Evolutionary conservation across 2,888 invertebrate genomes (phyloP).

Genomic region (Salpingus planirostris): DNA sequence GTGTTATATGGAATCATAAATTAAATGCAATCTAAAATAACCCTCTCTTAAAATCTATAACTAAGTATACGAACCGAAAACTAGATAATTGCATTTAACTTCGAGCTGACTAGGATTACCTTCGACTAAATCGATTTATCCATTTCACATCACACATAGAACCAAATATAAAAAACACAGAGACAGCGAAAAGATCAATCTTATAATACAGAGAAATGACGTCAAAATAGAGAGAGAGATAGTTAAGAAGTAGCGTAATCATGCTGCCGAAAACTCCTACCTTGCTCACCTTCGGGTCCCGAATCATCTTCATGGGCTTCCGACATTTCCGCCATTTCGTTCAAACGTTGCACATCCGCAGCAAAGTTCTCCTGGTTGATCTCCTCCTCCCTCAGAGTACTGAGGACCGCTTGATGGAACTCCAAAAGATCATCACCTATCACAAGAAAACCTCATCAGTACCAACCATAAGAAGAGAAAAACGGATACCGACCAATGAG

Average conservation of each 20-base stretch:
- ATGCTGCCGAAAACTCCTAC: conserved; percentile 44
- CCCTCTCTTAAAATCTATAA: too few relatives aligned
- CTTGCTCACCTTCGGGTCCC: conserved; percentile 52
- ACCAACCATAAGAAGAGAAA: too few relatives aligned
- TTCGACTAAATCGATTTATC: conserved; percentile 7
- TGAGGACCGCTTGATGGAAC: conserved; percentile 75
- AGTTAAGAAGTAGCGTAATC: too few relatives aligned
- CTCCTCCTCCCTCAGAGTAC: conserved; percentile 59
- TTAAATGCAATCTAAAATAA: too few relatives aligned
- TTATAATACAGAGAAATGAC: too few relatives aligned
- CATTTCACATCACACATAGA: conserved; percentile 1
- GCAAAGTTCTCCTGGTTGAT: conserved; percentile 49
- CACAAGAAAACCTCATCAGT: conserved; percentile 1
- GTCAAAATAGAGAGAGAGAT: too few relatives aligned
- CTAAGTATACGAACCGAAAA: too few relatives aligned
- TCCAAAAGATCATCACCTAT: conserved; percentile 79
- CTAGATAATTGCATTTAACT: too few relatives aligned
- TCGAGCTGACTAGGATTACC: conserved; percentile 15
- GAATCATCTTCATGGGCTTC: conserved; percentile 64
- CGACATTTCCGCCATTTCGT: conserved; percentile 60
- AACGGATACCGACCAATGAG: conserved; percentile 66
- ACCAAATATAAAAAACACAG: not conserved
- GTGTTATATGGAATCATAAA: too few relatives aligned
- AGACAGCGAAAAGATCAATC: too few relatives aligned
- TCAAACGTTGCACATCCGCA: conserved; percentile 62